Conservation (phyloP, 2,888 invertebrate genomes). For the Pseudococcus viburni region DNA sequence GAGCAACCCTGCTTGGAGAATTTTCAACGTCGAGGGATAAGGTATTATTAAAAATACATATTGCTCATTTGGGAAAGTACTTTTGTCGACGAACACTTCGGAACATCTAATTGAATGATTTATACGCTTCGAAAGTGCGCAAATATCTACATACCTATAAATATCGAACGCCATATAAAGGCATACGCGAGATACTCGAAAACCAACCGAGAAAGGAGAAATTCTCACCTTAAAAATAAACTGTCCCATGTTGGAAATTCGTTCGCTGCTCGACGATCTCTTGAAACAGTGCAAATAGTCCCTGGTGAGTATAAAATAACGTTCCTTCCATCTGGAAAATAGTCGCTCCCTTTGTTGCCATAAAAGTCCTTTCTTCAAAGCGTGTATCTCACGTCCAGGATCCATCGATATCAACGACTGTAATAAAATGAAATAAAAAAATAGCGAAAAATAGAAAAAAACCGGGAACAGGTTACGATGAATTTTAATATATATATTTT, state of each 20-base stretch:
- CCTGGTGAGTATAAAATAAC: constrained; percentile 78
- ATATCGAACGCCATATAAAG: not conserved
- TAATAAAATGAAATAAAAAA: constrained; percentile 67
- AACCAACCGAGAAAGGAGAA: not conserved
- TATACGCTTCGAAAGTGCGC: not conserved
- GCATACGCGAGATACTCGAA: not conserved
- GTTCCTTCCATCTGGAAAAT: constrained; percentile 79
- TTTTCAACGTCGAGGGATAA: not conserved
- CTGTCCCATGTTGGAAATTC: constrained; percentile 79
- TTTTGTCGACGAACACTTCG: not conserved
- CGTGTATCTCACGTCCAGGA: constrained; percentile 72
- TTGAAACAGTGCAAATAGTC: constrained; percentile 80
- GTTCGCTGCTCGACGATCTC: constrained; percentile 75
- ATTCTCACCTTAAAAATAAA: constrained; percentile 77
- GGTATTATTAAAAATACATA: not conserved
- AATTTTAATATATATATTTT: constrained; percentile 26
- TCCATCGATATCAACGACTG: constrained; percentile 69
- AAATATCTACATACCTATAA: constrained; percentile 1
- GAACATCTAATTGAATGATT: constrained; percentile 5
- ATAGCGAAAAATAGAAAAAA: constrained; percentile 6
- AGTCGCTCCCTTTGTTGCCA: constrained; percentile 79
- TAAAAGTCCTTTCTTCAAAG: constrained; percentile 77
- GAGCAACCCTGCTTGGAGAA: not conserved
- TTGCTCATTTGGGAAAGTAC: not conserved
- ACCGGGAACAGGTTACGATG: constrained; percentile 2